These are phyloP conservation scores for Trinorchestia longiramus DNA, from an alignment of 1,140 invertebrate species.

Conservation along the genomic window DNA sequence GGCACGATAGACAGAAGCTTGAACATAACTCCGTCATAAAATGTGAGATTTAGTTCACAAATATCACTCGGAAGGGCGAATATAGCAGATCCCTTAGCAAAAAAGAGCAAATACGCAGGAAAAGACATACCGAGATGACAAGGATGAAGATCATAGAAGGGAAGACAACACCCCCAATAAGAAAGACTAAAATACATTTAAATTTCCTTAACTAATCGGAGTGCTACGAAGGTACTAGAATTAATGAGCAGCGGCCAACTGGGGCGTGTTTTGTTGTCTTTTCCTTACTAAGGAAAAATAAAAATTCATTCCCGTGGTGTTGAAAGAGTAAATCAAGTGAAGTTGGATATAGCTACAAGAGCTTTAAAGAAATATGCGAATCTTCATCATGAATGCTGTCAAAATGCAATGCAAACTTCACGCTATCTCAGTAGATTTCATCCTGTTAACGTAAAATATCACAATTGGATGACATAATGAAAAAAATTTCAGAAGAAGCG, in stretches of 20 bases:
- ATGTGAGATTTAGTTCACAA: background rate
- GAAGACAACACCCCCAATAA: conserved; percentile 27
- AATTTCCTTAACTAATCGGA: background rate
- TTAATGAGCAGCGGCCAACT: background rate
- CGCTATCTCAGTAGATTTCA: background rate
- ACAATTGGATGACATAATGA: no score
- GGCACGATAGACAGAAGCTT: background rate
- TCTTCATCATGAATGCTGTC: background rate
- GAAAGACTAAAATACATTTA: background rate
- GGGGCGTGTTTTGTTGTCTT: background rate
- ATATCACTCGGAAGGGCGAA: background rate
- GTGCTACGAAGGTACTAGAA: background rate
- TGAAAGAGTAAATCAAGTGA: background rate
- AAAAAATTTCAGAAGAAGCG: no score
- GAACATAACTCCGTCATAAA: background rate
- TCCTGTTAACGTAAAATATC: background rate
- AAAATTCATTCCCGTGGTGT: background rate
- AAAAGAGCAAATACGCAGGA: background rate
- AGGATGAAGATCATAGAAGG: background rate
- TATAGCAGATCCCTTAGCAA: background rate
- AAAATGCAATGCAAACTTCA: background rate
- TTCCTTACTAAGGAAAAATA: background rate
- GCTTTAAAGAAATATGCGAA: background rate
- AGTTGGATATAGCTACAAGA: background rate
- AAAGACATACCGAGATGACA: background rate